Evolutionary conservation across 2,888 invertebrate genomes (phyloP).

Genomic region (Syrphus vitripennis): DNA sequence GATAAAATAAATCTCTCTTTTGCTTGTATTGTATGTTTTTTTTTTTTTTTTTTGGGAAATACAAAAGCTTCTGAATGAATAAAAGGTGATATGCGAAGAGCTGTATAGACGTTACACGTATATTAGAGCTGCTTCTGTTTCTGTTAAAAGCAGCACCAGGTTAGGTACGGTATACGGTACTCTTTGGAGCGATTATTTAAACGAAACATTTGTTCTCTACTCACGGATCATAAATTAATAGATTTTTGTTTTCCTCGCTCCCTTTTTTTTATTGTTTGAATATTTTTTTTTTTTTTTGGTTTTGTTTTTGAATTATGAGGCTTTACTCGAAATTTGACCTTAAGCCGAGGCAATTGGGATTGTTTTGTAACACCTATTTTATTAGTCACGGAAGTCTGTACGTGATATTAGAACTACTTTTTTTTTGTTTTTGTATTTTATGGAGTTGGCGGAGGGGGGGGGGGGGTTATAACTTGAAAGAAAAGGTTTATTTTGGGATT

Average conservation of each 20-base stretch:
- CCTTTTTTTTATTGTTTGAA: not conserved
- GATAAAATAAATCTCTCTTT: conserved; percentile 62
- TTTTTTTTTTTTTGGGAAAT: not conserved
- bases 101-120: not conserved
- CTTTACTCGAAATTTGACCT: conserved; percentile 7
- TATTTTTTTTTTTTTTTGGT: not conserved
- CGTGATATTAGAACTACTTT: not conserved
- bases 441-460: no score
- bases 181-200: conserved; percentile 65
- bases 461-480: not conserved
- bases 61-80: conserved; percentile 27
- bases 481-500: not conserved
- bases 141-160: not conserved
- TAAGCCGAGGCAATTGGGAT: not conserved
- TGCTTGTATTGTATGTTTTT: not conserved
- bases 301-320: conserved; percentile 22
- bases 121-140: not conserved
- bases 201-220: conserved; percentile 67
- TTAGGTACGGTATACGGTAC: not conserved
- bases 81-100: not conserved
- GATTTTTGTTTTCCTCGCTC: conserved; percentile 22
- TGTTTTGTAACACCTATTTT: conserved; percentile 39
- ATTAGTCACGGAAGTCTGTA: conserved; percentile 36
- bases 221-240: conserved; percentile 64
- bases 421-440: not conserved